These are phyloP conservation scores for Drosophila santomea DNA, from an alignment of 1,140 invertebrate genomes.

Conservation along the genomic window DNA sequence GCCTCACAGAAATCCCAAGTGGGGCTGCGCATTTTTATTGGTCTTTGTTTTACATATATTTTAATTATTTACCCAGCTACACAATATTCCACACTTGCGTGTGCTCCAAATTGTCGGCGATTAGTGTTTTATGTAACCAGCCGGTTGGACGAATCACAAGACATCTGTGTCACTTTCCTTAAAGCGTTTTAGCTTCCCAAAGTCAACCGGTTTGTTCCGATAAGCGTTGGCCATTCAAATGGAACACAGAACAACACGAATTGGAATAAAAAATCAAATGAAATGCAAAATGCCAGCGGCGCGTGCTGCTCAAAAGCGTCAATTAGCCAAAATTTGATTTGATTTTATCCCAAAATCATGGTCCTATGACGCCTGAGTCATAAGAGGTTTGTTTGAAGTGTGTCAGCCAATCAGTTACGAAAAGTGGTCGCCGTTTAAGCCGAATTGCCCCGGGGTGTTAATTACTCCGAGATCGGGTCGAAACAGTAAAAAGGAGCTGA, in stretches of 20 bases:
- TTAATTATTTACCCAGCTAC: slow-evolving; percentile 34
- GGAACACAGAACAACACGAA: slow-evolving; percentile 45
- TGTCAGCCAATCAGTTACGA: slow-evolving; percentile 40
- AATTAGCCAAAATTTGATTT: slow-evolving; percentile 66
- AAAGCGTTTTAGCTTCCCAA: slow-evolving; percentile 7
- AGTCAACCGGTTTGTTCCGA: slow-evolving; percentile 34
- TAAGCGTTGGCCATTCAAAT: slow-evolving; percentile 51
- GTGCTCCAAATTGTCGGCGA: slow-evolving; percentile 43
- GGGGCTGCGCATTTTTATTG: slow-evolving; percentile 47
- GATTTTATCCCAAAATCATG: slow-evolving; percentile 15
- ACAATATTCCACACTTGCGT: slow-evolving; percentile 44
- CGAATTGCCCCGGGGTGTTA: slow-evolving; percentile 68
- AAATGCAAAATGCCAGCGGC: slow-evolving; percentile 47
- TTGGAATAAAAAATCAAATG: slow-evolving; percentile 20
- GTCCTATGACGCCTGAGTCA: slow-evolving; percentile 58
- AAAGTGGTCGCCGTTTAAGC: slow-evolving; percentile 21
- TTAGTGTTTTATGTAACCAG: slow-evolving; percentile 50
- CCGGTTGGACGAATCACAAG: slow-evolving; percentile 41
- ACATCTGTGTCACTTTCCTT: slow-evolving; percentile 51
- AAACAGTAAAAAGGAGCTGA: slow-evolving; percentile 26
- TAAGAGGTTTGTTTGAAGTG: slow-evolving; percentile 53
- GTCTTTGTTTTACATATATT: slow-evolving; percentile 47
- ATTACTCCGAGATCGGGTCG: slow-evolving; percentile 45
- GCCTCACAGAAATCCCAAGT: slow-evolving; percentile 47
- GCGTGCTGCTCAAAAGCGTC: slow-evolving; percentile 74